Evolutionary conservation across 2,797 vertebrate genomes (phyloP).

Genomic region (Brachymystax lenok): DNA sequence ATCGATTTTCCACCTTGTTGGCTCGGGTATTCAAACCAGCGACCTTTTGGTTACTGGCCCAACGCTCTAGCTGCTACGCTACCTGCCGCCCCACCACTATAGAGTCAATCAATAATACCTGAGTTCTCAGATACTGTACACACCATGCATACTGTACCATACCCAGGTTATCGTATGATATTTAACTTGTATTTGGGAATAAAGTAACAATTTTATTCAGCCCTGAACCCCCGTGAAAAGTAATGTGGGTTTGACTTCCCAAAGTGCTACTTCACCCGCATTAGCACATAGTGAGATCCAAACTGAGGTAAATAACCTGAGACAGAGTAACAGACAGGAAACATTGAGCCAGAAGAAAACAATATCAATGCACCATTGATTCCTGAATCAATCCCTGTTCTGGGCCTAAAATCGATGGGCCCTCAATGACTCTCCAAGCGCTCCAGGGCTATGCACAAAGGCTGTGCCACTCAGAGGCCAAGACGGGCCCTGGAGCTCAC

Average conservation of each 20-base stretch:
- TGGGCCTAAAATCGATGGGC: slow-evolving; percentile 52
- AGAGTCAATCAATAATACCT: too few relatives aligned
- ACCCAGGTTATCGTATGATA: not conserved
- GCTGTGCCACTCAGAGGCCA: slow-evolving; percentile 2
- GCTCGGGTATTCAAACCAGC: too few relatives aligned
- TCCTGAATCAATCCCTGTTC: not conserved
- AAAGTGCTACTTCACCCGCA: not conserved
- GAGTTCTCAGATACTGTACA: not conserved
- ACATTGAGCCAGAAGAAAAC: not conserved
- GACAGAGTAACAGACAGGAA: not conserved
- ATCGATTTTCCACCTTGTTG: too few relatives aligned
- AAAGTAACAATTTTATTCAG: not conserved
- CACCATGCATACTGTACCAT: not conserved
- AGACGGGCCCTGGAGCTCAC: slow-evolving; percentile 24
- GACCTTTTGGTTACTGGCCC: too few relatives aligned
- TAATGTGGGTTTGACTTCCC: too few relatives aligned
- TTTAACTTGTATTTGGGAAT: too few relatives aligned
- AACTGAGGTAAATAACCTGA: not conserved
- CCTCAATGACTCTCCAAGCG: slow-evolving; percentile 41
- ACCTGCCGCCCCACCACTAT: too few relatives aligned
- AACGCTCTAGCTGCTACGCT: too few relatives aligned
- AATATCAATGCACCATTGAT: not conserved
- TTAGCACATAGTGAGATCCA: not conserved
- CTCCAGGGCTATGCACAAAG: slow-evolving; percentile 25
- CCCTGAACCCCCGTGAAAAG: too few relatives aligned